Conservation (phyloP, 2,113 vertebrate genomes). For the Leiothrix lutea region DNA sequence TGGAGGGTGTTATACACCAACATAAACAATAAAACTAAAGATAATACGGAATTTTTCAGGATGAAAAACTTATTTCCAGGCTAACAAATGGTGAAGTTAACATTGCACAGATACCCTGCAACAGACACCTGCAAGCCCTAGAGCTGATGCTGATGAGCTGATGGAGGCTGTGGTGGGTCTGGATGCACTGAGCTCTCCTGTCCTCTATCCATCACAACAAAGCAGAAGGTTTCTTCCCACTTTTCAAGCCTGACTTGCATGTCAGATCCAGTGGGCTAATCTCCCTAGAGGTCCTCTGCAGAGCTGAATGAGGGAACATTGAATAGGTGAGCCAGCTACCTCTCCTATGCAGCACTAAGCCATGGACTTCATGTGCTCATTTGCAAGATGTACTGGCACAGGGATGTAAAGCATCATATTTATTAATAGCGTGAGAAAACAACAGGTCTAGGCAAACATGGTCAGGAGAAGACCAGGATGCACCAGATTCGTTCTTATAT, state of each 20-base stretch:
- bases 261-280: background rate
- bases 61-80: background rate
- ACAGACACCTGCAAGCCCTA: background rate
- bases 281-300: background rate
- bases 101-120: background rate
- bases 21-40: background rate
- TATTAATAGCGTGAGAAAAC: background rate
- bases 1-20: background rate
- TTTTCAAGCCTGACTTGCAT: background rate
- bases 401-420: background rate
- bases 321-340: background rate
- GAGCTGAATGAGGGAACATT: background rate
- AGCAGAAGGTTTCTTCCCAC: background rate
- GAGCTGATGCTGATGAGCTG: background rate
- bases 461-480: background rate
- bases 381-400: background rate
- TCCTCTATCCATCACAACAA: background rate
- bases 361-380: rapidly evolving
- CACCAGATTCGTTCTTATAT: background rate
- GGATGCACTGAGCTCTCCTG: background rate
- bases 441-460: background rate
- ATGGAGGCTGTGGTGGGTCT: background rate
- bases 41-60: background rate
- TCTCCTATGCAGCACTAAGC: background rate
- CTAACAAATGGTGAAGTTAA: background rate